Evolutionary conservation across 2,113 vertebrate genomes (phyloP), one percentile per base, ranked within the genome.

Genomic region (Etheostoma spectabile): DNA sequence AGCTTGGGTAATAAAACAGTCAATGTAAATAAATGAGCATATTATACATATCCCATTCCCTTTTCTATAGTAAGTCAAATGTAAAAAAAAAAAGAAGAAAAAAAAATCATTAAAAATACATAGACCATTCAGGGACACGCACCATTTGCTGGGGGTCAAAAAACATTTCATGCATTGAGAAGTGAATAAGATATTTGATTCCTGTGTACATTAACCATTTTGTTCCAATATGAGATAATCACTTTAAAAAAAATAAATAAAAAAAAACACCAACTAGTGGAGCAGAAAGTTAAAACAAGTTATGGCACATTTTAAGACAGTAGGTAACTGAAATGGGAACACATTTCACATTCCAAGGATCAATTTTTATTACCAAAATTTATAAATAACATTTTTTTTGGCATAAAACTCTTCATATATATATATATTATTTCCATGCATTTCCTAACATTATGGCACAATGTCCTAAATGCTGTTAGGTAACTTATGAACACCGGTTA

Each of bases 381-480:
- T 71, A 90, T 86, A 91, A 89, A 88, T 82, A 86, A 49, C 38
- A 53, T 64, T 82, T 62, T 30, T 1, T 91, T 74, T 87, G 68
- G 79, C 82, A 85, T 80, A 69, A 84, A 89, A 80, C 64, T 79
- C 67, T 73, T 68, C 27, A 72, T 69, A 85, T 83, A 80, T 75
- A 72, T 69, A 85, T 83, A 80, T 75, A 80, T 84, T 52, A 80
- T 83, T 65, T 80, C 82, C 83, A 91, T 90, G 89, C 90, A 85
- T 83, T 68, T 80, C 22, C 42, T 79, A 82, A 74, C 46, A 45
- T 78, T 70, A 67, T 78, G 82, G 68, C 80, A 74, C 35, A 8
- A 59, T 10, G 53, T 69, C 64, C 56, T 76, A 79, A 82, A 80
- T 45, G 38, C 60, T 74, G 73, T 53, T 62, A 45, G 24, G 35